Evolutionary conservation across 1,140 invertebrate genomes (phyloP), one percentile per base, ranked within the genome.

Genomic region (Lucilia sericata): DNA sequence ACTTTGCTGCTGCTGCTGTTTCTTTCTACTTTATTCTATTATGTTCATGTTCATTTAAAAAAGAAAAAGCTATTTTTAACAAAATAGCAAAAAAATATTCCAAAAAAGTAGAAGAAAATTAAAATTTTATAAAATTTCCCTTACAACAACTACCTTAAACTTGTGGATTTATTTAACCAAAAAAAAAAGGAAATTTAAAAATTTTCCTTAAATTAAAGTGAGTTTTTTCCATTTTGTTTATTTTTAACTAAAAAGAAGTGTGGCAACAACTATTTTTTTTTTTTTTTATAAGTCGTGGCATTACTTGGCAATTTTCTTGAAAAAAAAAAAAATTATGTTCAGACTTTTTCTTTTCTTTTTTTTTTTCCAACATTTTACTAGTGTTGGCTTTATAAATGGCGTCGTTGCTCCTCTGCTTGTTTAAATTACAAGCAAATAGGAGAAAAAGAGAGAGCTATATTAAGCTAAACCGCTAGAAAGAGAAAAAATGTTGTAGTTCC

Each of bases 1-100:
- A 70, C 65, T 70, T 70, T 70, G 65, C 65, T 70, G 65, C 10
- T 21, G 60, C 51, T 60, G 55, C 55, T 60, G 65, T 12, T 70
- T 70, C 19, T 70, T 70, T 70, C n/a, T 25, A 19, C 13, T 60
- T n/a, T 60, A 21, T 70, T 70, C 17, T 21, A 21, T 70, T 70
- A 70, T 70, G 19, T 10, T 70, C 19, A 70, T 70, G 19, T 10
- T 70, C 19, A n/a, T 19, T 70, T 70, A 12, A n/a, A 30, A 30
- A 30, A 30, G 25, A 30, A 21, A 21, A n/a, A 21, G 65, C 65
- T 70, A 70, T 70, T 70, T 70, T 25, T 70, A 70, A 55, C 51
- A 12, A 55, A 55, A 55, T 12, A 12, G 4, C 12, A 55, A 17
- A 14, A 55, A 55, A 55, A 55, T 30, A 2, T 30, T 1, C 0